These are phyloP conservation scores for Drosophila punjabiensis DNA, from an alignment of 1,140 invertebrate species.

Conservation along the genomic window DNA sequence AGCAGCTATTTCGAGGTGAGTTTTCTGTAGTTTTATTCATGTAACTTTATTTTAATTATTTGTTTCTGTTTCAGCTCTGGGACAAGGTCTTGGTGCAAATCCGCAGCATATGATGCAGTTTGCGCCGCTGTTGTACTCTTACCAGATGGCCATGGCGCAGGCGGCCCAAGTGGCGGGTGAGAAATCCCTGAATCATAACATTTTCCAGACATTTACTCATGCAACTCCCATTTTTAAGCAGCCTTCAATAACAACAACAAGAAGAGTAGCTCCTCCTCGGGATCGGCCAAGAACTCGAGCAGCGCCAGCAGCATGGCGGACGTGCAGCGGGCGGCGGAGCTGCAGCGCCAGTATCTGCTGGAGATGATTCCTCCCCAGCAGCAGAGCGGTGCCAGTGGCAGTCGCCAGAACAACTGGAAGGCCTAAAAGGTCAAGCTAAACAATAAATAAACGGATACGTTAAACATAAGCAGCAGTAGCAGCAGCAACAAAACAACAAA, in stretches of 20 bases:
- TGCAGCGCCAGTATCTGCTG: constrained; percentile 97
- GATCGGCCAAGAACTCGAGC: constrained; percentile 84
- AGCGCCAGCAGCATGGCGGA: constrained; percentile 89
- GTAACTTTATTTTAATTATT: neutral
- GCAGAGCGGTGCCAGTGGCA: constrained; percentile 77
- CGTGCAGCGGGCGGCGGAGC: constrained; percentile 92
- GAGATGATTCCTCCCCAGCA: constrained; percentile 96
- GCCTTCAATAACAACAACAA: constrained; percentile 81
- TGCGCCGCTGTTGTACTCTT: constrained; percentile 93
- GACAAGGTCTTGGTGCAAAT: constrained; percentile 85
- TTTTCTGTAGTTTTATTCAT: neutral
- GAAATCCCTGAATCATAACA: constrained; percentile 9
- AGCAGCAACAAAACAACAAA: constrained; percentile 35
- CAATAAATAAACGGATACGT: neutral
- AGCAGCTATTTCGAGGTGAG: constrained; percentile 91
- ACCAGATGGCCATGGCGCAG: constrained; percentile 94
- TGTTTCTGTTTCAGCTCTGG: constrained; percentile 56
- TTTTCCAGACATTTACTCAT: neutral
- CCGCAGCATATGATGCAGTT: constrained; percentile 94
- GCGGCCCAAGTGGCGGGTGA: constrained; percentile 88
- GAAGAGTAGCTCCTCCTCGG: constrained; percentile 76
- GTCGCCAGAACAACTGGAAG: constrained; percentile 85
- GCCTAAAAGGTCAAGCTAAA: constrained; percentile 63
- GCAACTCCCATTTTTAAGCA: neutral
- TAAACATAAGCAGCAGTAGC: constrained; percentile 18